Conservation (phyloP, 2,113 vertebrate species). For the Notiomystis cincta region DNA sequence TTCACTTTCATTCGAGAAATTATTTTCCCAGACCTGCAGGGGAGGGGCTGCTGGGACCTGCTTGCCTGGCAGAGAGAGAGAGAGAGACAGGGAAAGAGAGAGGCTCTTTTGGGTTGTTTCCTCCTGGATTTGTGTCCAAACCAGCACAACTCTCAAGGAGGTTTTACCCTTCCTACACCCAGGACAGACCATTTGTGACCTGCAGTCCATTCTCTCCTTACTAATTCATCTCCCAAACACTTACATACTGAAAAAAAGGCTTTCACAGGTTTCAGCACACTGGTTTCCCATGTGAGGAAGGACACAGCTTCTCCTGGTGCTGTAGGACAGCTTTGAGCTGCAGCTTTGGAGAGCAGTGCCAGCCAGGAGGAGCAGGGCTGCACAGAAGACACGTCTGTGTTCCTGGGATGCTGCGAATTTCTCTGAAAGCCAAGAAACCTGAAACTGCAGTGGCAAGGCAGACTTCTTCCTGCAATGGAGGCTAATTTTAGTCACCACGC, state of each 20-base stretch:
- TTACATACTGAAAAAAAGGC: background rate
- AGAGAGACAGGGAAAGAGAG: too few species aligned
- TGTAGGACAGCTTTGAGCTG: background rate
- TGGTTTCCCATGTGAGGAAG: background rate
- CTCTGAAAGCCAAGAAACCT: slow-evolving; percentile 28
- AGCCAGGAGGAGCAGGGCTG: background rate
- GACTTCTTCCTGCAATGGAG: slow-evolving; percentile 20
- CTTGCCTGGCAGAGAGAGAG: too few species aligned
- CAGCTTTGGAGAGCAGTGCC: background rate
- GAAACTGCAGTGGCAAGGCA: slow-evolving; percentile 2
- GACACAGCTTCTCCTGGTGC: background rate
- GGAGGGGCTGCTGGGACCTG: too few species aligned
- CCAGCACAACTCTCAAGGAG: background rate
- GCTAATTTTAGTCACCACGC: slow-evolving; percentile 47
- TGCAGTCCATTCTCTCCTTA: fast-evolving
- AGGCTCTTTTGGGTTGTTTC: too few species aligned
- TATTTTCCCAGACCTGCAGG: too few species aligned
- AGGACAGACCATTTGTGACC: background rate
- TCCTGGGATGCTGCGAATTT: background rate
- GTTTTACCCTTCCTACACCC: background rate
- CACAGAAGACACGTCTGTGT: background rate
- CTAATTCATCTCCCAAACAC: background rate
- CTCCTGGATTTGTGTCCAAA: too few species aligned
- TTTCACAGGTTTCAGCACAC: background rate
- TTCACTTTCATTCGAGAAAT: too few species aligned